phyloP scores from a whole-genome alignment of 2,113 vertebrate genomes.

The Athene noctua region DNA sequence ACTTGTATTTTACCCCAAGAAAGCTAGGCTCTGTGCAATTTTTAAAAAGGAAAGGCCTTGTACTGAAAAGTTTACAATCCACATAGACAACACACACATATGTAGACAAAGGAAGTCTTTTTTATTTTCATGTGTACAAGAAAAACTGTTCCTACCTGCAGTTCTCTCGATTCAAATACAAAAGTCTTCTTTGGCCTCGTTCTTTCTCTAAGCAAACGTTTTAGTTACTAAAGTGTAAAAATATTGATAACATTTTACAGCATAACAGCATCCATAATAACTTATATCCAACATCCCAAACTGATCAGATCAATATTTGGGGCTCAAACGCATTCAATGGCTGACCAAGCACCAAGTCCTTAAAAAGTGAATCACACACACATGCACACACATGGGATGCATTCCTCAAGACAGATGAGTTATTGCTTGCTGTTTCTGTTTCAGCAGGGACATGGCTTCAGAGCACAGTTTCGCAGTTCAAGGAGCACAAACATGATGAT shows the following conservation, averaged over 20 bases:
- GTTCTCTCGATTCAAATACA: background rate
- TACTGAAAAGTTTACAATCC: background rate
- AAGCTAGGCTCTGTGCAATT: background rate
- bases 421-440: background rate
- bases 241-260: background rate
- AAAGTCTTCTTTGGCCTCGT: background rate
- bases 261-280: background rate
- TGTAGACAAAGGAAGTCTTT: background rate
- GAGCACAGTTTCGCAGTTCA: slow-evolving; percentile 17
- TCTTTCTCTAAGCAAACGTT: background rate
- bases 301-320: background rate
- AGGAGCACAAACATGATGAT: slow-evolving; percentile 20
- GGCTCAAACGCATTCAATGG: background rate
- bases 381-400: background rate
- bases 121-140: background rate
- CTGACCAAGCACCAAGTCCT: background rate
- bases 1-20: background rate
- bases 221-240: background rate
- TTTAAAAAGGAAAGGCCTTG: background rate
- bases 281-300: background rate
- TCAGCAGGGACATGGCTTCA: background rate
- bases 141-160: background rate
- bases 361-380: background rate
- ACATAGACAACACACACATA: background rate
- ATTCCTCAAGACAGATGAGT: background rate